Evolutionary conservation across 2,113 vertebrate species (phyloP), one percentile per base, ranked within the genome.

Genomic region (Zapornia atra): DNA sequence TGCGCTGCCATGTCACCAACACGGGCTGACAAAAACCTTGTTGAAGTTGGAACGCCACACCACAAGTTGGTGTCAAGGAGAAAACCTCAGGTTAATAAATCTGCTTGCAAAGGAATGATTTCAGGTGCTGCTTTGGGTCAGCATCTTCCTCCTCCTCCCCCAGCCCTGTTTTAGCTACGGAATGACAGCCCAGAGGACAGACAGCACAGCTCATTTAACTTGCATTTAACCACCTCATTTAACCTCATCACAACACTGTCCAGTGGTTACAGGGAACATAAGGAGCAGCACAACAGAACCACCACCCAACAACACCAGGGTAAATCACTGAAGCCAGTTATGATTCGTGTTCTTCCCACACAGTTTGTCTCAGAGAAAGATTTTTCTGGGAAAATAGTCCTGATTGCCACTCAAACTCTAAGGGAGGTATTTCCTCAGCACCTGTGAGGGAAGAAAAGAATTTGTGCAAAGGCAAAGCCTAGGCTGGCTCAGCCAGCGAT

Each of bases 241-340:
- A 77, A 86, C 42, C 59, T 76, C 51, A 34, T 42, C 83, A 38
- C 31, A 5, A 26, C 70, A 17, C 76, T 12, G 13, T 2, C 54
- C 38, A 75, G 68, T 5, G 0, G 0, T 4, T 71, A 28, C 42
- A 36, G 33, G 36, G 34, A 93, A 34, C 57, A 18, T 16, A 40
- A 66, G 0, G 0, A 28, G 38, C 13, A 86, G 31, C 56, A 44
- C 69, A 34, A 36, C 61, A 59, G 6, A 88, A 77, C 0, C 54
- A n/a, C n/a, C 59, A 82, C 33, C 42, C 16, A 19, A 12, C 42
- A 78, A 82, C 1, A 26, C 56, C 80, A 78, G 13, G 29, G 34
- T 33, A 64, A 86, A 89, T 16, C 65, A 51, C 69, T 68, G 44
- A 16, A 44, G 66, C 18, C 71, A 50, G 21, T 34, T 31, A 64